Base-by-base conservation (phyloP, 2,797 vertebrate species). In the Novumbra hubbsi region DNA sequence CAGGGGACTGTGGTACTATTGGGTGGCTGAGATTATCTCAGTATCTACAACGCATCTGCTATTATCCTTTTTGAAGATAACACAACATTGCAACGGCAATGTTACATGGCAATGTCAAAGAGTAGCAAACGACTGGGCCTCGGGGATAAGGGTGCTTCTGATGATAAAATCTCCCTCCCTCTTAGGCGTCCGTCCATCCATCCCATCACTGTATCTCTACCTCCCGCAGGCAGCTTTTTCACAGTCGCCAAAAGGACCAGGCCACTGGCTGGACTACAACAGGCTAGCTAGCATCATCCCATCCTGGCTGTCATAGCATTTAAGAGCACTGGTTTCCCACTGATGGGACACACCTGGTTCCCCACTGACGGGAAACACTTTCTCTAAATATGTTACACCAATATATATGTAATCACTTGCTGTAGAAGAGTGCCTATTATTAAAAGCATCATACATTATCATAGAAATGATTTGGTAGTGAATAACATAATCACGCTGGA, bases 261-360 rank as follows among this genome's bases (percentile, higher is more conserved):
- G 28, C 62, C 30, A 64, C 62, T 64, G 28, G 55, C 21, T 60
- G 24, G 21, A 27, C 11, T 60, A 24, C 4, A 64, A 16, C 62
- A 64, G n/a, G 3, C 66, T 48, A 41, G n/a, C 62, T 60, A 15
- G 30, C 21, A 67, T 52, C 32, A 71, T 52, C 52, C 50, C 52
- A 17, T 72, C 50, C 17, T 41, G 30, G 19, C 52, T 76, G 79
- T 85, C 76, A 84, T 66, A 79, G 70, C 62, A 68, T 75, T 85
- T 21, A 70, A 4, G 17, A 81, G 27, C 70, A 76, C 60, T 1
- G 11, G 41, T 45, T 45, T 8, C 41, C 41, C 6, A 45, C 41
- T 7, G 1, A 45, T 4, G 41, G 41, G 41, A 45, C 41, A 8
- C 41, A 8, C 11, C 11, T 45, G 4, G 41, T 45, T 45, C 1